These are phyloP conservation scores for Calliphora vomitoria DNA, from an alignment of 2,888 invertebrate genomes.

Conservation along the genomic window DNA sequence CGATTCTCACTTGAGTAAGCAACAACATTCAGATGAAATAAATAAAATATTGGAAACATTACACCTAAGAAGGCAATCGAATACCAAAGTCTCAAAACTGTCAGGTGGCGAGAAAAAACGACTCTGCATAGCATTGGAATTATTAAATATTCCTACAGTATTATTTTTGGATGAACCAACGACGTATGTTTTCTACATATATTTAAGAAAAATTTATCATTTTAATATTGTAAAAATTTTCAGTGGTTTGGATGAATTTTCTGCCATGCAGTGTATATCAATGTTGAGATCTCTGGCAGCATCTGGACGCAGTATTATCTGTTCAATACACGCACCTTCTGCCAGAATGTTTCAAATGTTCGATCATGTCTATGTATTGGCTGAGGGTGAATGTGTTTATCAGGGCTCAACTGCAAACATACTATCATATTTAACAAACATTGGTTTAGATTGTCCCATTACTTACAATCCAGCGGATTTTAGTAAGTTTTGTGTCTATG, in stretches of 20 bases:
- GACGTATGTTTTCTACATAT: conserved; percentile 88
- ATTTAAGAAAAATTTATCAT: neutral
- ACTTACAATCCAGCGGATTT: conserved; percentile 99
- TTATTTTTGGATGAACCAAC: conserved; percentile 98
- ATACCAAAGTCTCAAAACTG: conserved; percentile 90
- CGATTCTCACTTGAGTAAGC: conserved; percentile 86
- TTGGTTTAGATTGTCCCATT: conserved; percentile 93
- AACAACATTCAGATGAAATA: conserved; percentile 89
- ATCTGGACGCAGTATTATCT: conserved; percentile 95
- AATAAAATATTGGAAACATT: conserved; percentile 93
- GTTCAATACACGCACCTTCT: conserved; percentile 97
- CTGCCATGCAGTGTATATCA: conserved; percentile 94
- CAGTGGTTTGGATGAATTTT: conserved; percentile 96
- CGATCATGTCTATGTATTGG: conserved; percentile 95
- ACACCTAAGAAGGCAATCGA: conserved; percentile 89
- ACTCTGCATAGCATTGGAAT: conserved; percentile 95
- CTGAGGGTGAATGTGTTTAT: conserved; percentile 95
- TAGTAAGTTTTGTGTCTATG: conserved; percentile 87
- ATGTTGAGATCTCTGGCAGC: conserved; percentile 92
- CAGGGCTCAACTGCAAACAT: conserved; percentile 92
- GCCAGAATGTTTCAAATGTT: conserved; percentile 96
- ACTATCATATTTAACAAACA: conserved; percentile 91
- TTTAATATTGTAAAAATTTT: conserved; percentile 21
- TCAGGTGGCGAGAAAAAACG: conserved; percentile 97
- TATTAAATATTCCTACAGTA: conserved; percentile 96